phyloP scores from a whole-genome alignment of 37 sponge, comb jelly and placozoan genomes.

The Beroe ovata region DNA sequence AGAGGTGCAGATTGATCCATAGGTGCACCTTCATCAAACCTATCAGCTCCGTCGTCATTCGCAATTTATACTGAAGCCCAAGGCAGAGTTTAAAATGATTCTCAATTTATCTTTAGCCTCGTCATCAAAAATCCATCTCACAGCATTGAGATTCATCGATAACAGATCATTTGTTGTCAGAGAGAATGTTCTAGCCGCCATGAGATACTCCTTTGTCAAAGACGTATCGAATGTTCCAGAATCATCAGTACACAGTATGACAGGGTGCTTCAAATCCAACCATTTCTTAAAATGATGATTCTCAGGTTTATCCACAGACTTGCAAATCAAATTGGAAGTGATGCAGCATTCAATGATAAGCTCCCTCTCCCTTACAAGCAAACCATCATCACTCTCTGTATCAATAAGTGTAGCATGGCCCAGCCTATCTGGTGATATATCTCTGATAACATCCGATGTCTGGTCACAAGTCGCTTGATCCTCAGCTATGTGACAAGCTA shows the following conservation, averaged over 20 bases:
- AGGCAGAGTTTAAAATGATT: no score
- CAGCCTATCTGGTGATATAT: constrained; percentile 29
- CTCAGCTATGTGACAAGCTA: constrained; percentile 60
- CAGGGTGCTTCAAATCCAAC: constrained; percentile 37
- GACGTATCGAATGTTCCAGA: constrained; percentile 51
- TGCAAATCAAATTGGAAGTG: constrained; percentile 33
- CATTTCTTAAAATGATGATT: constrained; percentile 48
- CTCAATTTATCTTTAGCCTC: not conserved
- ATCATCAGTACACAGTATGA: constrained; percentile 40
- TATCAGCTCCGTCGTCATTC: no score
- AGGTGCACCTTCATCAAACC: no score
- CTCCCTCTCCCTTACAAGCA: constrained; percentile 10
- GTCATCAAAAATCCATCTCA: constrained; percentile 45
- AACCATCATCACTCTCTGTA: not conserved
- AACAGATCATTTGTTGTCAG: not conserved
- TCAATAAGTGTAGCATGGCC: constrained; percentile 31
- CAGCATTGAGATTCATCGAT: constrained; percentile 1
- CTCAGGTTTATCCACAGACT: not conserved
- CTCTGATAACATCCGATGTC: not conserved
- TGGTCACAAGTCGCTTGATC: not conserved
- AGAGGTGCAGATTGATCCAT: no score
- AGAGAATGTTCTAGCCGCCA: not conserved
- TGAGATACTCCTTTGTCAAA: constrained; percentile 2
- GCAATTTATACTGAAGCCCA: no score
- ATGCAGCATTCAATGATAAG: constrained; percentile 40